Conservation (phyloP, 2,797 vertebrate genomes). For the Telmatherina bonti region DNA sequence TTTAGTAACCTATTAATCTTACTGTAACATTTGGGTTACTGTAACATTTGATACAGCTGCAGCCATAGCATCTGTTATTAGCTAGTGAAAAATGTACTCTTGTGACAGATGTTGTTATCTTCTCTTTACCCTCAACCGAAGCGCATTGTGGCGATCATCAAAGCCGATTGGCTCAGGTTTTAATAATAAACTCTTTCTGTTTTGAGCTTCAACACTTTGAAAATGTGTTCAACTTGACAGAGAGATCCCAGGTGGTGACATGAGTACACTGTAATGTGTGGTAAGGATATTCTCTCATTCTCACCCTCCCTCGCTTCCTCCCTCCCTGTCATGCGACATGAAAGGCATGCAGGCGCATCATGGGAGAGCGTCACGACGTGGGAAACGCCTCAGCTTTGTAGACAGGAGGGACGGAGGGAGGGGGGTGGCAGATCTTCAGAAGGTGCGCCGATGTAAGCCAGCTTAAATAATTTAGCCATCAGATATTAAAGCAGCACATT, state of each 20-base stretch:
- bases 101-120: background rate
- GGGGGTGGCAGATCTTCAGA: constrained; percentile 55
- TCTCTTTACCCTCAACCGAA: background rate
- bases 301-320: constrained; percentile 15
- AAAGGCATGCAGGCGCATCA: constrained; percentile 48
- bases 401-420: constrained; percentile 24
- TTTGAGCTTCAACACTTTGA: constrained; percentile 17
- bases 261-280: constrained; percentile 23
- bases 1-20: constrained; percentile 16
- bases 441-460: constrained; percentile 66
- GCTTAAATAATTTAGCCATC: constrained; percentile 78
- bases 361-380: constrained; percentile 31
- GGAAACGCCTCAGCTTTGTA: constrained; percentile 55
- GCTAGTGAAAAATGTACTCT: background rate
- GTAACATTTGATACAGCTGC: background rate
- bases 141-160: background rate
- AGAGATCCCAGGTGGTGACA: constrained; percentile 32
- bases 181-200: constrained; percentile 17
- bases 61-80: background rate
- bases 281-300: constrained; percentile 31
- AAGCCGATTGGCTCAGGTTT: constrained; percentile 14
- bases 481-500: constrained; percentile 76
- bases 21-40: background rate
- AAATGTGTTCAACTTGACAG: constrained; percentile 25
- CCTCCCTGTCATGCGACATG: constrained; percentile 31